A percentile compares a stretch with the other conserved stretches of the same genome.
These are phyloP conservation scores for Limnothrissa miodon DNA, from an alignment of 2,113 vertebrate genomes.

Conservation along the genomic window DNA sequence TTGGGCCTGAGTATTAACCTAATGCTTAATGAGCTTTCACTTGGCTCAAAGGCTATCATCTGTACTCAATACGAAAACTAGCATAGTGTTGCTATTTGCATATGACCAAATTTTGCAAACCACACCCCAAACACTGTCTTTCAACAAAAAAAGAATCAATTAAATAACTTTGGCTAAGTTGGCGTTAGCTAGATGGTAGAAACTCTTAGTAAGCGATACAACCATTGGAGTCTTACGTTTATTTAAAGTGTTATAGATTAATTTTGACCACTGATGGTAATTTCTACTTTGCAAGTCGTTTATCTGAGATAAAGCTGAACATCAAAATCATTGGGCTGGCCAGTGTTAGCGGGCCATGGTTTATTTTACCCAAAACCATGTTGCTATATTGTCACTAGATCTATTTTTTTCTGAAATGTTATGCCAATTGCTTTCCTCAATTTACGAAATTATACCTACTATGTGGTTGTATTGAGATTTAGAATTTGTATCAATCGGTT, in stretches of 20 bases:
- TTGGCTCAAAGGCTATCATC: not conserved
- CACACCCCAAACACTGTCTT: too few relatives aligned
- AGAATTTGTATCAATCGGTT: not conserved
- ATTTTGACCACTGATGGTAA: not conserved
- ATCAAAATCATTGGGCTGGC: not conserved
- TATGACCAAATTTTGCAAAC: too few relatives aligned
- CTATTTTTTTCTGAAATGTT: not conserved
- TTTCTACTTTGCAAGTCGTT: not conserved
- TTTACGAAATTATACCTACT: not conserved
- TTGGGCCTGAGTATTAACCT: not conserved
- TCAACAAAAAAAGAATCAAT: not conserved
- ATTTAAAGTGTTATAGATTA: not conserved
- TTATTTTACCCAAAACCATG: not conserved
- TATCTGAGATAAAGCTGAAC: not conserved
- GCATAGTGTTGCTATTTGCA: not conserved
- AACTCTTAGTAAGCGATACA: too few relatives aligned
- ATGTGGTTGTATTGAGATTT: not conserved
- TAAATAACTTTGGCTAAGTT: not conserved
- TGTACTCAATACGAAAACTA: not conserved
- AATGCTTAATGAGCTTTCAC: constrained; percentile 1
- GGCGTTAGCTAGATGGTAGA: not conserved
- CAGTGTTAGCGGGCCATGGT: not conserved
- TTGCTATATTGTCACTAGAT: not conserved
- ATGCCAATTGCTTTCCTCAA: not conserved
- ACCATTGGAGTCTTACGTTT: not conserved